A percentile compares a stretch with the other conserved stretches of the same genome.
phyloP scores from a whole-genome alignment of 64 coral and sea anemone species.

The Porites lutea region DNA sequence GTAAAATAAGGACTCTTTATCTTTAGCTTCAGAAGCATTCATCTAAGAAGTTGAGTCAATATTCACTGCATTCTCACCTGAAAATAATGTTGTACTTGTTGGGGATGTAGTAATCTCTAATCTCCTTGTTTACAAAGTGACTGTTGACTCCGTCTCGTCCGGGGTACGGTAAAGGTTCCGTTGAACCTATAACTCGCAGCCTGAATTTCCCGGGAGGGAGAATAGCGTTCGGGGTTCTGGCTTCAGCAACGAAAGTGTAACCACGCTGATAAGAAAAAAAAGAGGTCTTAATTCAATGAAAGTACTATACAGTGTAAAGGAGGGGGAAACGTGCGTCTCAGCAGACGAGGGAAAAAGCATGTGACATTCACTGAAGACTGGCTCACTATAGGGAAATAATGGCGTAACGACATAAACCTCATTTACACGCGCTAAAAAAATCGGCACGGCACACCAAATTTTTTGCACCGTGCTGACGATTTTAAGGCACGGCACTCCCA shows the following conservation, averaged over 20 bases:
- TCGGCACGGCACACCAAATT: too few species aligned
- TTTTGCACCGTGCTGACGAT: too few species aligned
- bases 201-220: slow-evolving; percentile 92
- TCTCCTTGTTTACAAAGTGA: slow-evolving; percentile 92
- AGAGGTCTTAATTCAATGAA: not conserved
- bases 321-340: too few species aligned
- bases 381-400: too few species aligned
- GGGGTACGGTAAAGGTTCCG: slow-evolving; percentile 94
- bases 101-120: slow-evolving; percentile 96
- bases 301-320: not conserved
- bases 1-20: too few species aligned
- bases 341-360: too few species aligned
- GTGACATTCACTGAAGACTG: too few species aligned
- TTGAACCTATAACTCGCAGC: slow-evolving; percentile 95
- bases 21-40: too few species aligned
- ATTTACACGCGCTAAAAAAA: too few species aligned
- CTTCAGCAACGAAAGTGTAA: slow-evolving; percentile 96
- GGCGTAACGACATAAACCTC: too few species aligned
- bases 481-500: too few species aligned
- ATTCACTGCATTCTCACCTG: slow-evolving; percentile 6
- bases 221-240: slow-evolving; percentile 80
- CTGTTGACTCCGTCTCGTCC: slow-evolving; percentile 90
- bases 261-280: slow-evolving; percentile 73
- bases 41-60: too few species aligned
- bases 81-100: slow-evolving; percentile 94